These are phyloP conservation scores for Corythornis madagascariensis DNA, from an alignment of 2,113 vertebrate genomes.

Conservation along the genomic window DNA sequence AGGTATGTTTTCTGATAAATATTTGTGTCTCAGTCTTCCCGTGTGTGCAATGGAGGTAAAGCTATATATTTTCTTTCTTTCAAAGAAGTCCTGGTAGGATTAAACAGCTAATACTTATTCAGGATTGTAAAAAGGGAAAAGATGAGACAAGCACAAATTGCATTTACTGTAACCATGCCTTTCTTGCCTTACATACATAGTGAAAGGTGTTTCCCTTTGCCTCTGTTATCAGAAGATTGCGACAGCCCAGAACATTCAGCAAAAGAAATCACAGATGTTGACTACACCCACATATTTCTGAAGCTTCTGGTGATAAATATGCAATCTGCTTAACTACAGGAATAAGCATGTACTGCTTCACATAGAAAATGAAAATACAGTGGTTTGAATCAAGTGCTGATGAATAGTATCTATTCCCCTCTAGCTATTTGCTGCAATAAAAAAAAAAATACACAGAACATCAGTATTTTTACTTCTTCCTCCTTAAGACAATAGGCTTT, in stretches of 20 bases:
- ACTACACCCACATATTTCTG: constrained; percentile 53
- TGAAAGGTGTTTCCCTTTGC: constrained; percentile 31
- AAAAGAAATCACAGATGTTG: constrained; percentile 45
- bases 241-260: not conserved
- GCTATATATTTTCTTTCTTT: not conserved
- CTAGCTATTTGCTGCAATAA: constrained; percentile 13
- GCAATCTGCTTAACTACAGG: constrained; percentile 31
- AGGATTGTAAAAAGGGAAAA: not conserved
- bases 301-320: constrained; percentile 37
- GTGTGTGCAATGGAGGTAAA: not conserved
- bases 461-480: constrained; percentile 20
- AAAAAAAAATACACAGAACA: not conserved
- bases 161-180: not conserved
- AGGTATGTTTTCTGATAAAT: not conserved
- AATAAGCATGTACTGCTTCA: constrained; percentile 43
- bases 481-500: not conserved
- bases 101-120: not conserved
- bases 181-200: not conserved
- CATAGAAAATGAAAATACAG: constrained; percentile 5
- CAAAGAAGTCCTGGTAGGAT: not conserved
- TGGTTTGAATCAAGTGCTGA: constrained; percentile 30
- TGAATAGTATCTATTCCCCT: constrained; percentile 28
- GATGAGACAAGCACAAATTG: not conserved
- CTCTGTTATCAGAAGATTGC: constrained; percentile 21
- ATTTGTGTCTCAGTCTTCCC: not conserved